Percentiles rank a stretch among this genome's conserved stretches.
Evolutionary conservation across 2,113 vertebrate genomes (phyloP).

Genomic region (Atherinomorus stipes): DNA sequence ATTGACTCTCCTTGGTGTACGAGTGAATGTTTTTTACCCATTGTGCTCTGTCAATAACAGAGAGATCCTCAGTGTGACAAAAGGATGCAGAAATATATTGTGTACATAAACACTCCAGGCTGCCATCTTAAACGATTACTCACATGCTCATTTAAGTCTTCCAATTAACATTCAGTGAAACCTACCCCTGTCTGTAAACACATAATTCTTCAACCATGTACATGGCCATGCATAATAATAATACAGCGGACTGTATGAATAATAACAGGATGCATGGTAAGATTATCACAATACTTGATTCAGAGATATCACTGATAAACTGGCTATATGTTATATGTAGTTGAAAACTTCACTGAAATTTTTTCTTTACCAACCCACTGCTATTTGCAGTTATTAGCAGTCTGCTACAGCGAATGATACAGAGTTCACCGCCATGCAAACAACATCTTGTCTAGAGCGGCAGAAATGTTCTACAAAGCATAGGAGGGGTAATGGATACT

Average conservation of each 20-base stretch:
- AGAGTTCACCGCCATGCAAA: slow-evolving; percentile 36
- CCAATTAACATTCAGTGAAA: slow-evolving; percentile 51
- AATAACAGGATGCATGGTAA: slow-evolving; percentile 35
- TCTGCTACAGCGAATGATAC: slow-evolving; percentile 24
- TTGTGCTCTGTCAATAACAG: slow-evolving; percentile 44
- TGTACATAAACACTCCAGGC: slow-evolving; percentile 45
- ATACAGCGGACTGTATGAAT: slow-evolving; percentile 1
- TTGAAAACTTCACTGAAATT: not conserved
- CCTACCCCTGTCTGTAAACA: slow-evolving; percentile 50
- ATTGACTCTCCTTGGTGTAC: slow-evolving; percentile 46
- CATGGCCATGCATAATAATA: slow-evolving; percentile 56
- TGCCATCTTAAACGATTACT: slow-evolving; percentile 51
- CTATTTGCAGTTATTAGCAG: slow-evolving; percentile 27
- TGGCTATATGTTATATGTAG: slow-evolving; percentile 12
- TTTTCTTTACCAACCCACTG: slow-evolving; percentile 14
- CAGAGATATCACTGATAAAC: slow-evolving; percentile 15
- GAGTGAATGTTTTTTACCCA: slow-evolving; percentile 33
- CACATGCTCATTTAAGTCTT: slow-evolving; percentile 40
- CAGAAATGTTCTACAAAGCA: slow-evolving; percentile 45
- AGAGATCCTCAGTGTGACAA: slow-evolving; percentile 20
- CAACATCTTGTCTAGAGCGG: slow-evolving; percentile 46
- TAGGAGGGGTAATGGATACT: slow-evolving; percentile 58
- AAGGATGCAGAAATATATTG: slow-evolving; percentile 44
- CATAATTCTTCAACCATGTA: slow-evolving; percentile 56
- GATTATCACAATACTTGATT: slow-evolving; percentile 21